These are phyloP conservation scores for Diachrysia chrysitis DNA, from an alignment of 2,888 invertebrate genomes.

Conservation along the genomic window DNA sequence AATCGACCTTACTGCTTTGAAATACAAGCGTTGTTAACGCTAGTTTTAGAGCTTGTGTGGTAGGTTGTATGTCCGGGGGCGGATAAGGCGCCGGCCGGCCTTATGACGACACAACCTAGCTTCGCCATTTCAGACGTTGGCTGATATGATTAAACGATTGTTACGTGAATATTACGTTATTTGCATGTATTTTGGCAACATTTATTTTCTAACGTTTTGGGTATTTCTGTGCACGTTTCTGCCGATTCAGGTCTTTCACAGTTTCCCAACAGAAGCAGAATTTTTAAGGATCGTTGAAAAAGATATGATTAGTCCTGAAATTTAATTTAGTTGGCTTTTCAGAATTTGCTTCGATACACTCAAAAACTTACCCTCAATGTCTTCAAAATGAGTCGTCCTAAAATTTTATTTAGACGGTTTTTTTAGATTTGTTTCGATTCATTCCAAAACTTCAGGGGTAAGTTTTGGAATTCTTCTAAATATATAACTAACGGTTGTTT, in stretches of 20 bases:
- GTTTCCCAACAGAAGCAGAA: background rate
- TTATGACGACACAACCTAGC: constrained; percentile 55
- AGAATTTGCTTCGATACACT: too few species aligned
- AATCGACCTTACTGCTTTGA: background rate
- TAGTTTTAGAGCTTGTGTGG: background rate
- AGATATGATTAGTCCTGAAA: too few species aligned
- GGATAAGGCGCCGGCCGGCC: constrained; percentile 56
- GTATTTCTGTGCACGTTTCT: background rate
- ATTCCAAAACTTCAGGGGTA: too few species aligned
- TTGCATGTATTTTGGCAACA: constrained; percentile 32
- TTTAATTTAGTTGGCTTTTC: too few species aligned
- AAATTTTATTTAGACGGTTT: too few species aligned
- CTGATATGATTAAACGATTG: constrained; percentile 18
- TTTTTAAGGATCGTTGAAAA: too few species aligned
- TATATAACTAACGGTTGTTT: too few species aligned
- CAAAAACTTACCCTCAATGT: too few species aligned
- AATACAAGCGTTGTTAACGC: background rate
- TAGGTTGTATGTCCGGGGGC: constrained; percentile 35
- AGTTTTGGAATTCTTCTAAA: too few species aligned
- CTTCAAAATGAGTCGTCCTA: too few species aligned
- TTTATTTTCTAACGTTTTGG: background rate
- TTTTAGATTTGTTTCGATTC: too few species aligned
- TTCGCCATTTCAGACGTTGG: constrained; percentile 33
- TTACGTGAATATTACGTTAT: constrained; percentile 39
- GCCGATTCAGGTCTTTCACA: background rate